Base-by-base conservation (phyloP, 2,797 vertebrate species). In the Poecilia velifera region DNA sequence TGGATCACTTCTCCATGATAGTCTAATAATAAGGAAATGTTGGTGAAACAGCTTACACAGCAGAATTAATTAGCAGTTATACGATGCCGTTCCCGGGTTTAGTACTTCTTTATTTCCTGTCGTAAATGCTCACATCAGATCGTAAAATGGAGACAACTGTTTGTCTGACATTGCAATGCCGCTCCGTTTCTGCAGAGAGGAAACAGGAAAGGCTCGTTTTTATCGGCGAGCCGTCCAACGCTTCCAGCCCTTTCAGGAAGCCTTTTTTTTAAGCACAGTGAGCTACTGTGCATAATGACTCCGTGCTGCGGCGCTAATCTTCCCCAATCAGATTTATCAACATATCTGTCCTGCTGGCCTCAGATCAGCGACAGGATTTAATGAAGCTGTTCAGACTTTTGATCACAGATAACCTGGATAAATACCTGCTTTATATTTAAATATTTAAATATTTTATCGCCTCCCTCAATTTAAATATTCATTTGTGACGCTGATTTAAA, bases 371-470 rank as follows among this genome's bases (percentile, higher is more conserved):
- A 22, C n/a, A 45, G 49, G 73, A 39, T 73, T 76, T 76, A 62
- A 79, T 79, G 76, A 82, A 74, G 10, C 34, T n/a, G 46, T 73
- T 70, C 76, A 78, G 66, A 82, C 73, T 74, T 77, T 36, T 82
- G 81, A 85, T 82, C 75, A 81, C 57, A 81, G 83, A 82, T 70
- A 78, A n/a, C 55, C 55, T n/a, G 73, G 73, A 79, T 79, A 68
- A 81, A 78, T 41, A 39, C 34, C 36, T 43, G 13, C 66, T 78
- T 75, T 55, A 39, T 36, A 66, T 22, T 80, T 47, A 71, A 76
- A 76, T 80, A 73, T 84, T 57, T n/a, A n/a, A n/a, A n/a, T n/a
- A n/a, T n/a, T n/a, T n/a, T 55, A 39, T 36, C 16, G 16, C 74
- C 62, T 66, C 39, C 66, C 36, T 70, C 36, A 5, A 66, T 22